phyloP scores from a whole-genome alignment of 2,113 vertebrate species.

The Onychostruthus taczanowskii region DNA sequence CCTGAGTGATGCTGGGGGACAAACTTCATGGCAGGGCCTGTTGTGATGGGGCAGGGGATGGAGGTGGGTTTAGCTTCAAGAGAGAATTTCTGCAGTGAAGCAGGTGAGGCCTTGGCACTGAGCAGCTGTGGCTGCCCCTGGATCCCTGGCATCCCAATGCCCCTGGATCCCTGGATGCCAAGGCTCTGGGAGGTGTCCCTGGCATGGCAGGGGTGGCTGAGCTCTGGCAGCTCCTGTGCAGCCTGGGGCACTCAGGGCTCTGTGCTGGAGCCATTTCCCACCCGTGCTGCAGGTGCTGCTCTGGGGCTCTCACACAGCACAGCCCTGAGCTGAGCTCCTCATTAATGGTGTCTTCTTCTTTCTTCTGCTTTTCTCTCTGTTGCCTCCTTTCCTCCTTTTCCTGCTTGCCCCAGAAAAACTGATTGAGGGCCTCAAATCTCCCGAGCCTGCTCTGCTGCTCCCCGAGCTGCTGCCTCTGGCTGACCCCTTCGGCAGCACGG shows the following conservation, averaged over 20 bases:
- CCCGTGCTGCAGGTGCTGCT: neutral
- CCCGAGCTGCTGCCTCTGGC: constrained; percentile 86
- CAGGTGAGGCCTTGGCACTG: neutral
- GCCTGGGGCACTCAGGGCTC: fast-evolving
- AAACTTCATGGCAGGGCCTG: neutral
- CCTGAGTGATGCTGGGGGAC: neutral
- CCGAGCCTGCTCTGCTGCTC: constrained; percentile 87
- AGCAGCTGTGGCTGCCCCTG: neutral
- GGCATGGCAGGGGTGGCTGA: neutral
- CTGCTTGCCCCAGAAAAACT: constrained; percentile 85
- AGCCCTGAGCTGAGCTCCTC: neutral
- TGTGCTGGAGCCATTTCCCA: neutral
- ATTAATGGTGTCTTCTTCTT: neutral
- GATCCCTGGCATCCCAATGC: neutral
- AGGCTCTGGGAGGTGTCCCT: neutral
- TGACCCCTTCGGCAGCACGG: constrained; percentile 86
- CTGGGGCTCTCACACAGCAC: neutral
- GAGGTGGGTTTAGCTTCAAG: neutral
- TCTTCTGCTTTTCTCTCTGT: neutral
- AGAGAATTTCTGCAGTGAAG: neutral
- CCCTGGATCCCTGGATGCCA: neutral
- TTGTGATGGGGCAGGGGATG: neutral
- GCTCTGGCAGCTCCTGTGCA: neutral
- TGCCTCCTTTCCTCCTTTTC: constrained; percentile 52
- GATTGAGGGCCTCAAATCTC: constrained; percentile 92